phyloP scores from a whole-genome alignment of 2,797 vertebrate genomes.

The Tragelaphus eurycerus region DNA sequence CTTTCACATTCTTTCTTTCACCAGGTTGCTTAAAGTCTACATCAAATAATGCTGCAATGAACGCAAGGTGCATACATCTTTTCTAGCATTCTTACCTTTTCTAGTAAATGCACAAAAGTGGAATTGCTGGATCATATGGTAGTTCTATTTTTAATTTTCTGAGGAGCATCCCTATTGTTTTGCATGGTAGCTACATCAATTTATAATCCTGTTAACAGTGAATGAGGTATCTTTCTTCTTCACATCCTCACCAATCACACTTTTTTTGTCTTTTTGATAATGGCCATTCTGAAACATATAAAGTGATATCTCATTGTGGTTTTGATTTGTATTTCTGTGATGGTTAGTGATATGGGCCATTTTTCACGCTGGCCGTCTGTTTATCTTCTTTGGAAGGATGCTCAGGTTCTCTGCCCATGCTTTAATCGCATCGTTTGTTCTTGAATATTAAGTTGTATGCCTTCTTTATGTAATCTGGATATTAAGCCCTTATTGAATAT shows the following conservation, averaged over 20 bases:
- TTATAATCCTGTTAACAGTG: not conserved
- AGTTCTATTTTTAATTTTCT: not conserved
- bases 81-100: not conserved
- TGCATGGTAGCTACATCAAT: not conserved
- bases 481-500: not conserved
- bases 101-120: not conserved
- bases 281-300: not conserved
- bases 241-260: not conserved
- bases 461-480: not conserved
- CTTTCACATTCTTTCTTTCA: not conserved
- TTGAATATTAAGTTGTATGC: not conserved
- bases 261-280: not conserved
- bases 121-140: not conserved
- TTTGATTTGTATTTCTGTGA: not conserved
- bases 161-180: not conserved
- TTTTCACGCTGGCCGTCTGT: not conserved
- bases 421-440: not conserved
- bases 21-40: not conserved
- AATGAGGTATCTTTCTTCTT: not conserved
- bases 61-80: not conserved
- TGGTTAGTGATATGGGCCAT: not conserved
- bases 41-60: not conserved
- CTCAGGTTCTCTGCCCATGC: not conserved
- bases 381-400: not conserved
- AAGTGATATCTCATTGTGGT: not conserved